Percentiles rank a stretch among this genome's conserved stretches.
Conservation (phyloP, 2,113 vertebrate genomes). For the Colossoma macropomum region DNA sequence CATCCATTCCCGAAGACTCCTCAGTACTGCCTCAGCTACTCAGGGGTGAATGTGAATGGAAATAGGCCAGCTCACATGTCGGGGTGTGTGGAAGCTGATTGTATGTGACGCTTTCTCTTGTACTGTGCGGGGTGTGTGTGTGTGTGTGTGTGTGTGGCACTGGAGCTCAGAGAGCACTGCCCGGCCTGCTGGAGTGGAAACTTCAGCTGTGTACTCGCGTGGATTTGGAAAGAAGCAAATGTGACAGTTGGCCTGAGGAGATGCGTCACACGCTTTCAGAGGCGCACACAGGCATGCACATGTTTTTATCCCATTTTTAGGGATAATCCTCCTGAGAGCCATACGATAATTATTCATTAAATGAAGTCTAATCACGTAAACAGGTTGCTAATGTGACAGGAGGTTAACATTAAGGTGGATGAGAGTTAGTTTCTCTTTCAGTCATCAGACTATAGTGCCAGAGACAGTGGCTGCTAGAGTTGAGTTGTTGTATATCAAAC, state of each 20-base stretch:
- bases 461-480: too few relatives aligned
- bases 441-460: too few relatives aligned
- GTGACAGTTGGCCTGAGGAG: constrained; percentile 56
- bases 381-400: not conserved
- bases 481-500: too few relatives aligned
- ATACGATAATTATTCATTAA: constrained; percentile 20
- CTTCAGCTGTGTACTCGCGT: constrained; percentile 29
- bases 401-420: not conserved
- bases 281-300: constrained; percentile 2
- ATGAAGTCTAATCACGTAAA: not conserved
- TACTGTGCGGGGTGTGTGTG: not conserved
- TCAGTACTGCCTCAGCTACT: not conserved
- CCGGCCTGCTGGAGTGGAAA: constrained; percentile 49
- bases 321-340: not conserved
- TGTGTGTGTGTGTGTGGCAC: not conserved
- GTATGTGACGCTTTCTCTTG: constrained; percentile 6
- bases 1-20: not conserved
- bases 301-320: constrained; percentile 2
- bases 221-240: constrained; percentile 50
- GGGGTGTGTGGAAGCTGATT: constrained; percentile 18
- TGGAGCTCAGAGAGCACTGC: constrained; percentile 8
- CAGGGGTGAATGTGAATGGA: not conserved
- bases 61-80: constrained; percentile 7
- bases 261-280: constrained; percentile 33
- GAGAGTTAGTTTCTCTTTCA: not conserved